Evolutionary conservation across 2,888 invertebrate genomes (phyloP), one percentile per base, ranked within the genome.

Genomic region (Nephrocerus scutellatus): DNA sequence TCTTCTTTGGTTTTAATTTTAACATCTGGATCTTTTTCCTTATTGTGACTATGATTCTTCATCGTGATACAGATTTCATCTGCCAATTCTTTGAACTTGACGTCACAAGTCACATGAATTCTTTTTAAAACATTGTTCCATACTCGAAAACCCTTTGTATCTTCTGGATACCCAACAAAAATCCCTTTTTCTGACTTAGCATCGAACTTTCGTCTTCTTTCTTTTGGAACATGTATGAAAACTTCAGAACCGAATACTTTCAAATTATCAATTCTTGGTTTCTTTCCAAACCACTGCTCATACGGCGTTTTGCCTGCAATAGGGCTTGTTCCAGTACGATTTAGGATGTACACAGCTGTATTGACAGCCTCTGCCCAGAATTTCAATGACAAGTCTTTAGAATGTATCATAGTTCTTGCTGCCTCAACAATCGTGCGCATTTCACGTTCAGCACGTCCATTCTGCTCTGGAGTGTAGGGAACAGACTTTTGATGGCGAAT

Each of bases 321-420:
- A 7, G 41, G 24, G 31, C 49, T 53, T 14, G 51, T 48, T 23
- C 50, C 54, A 1, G 43, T 59, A 19, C 60, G 43, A 33, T 65
- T 61, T 4, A 63, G 38, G 6, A 60, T 36, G 36, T 59, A 60
- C 0, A 55, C 52, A 5, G 59, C 57, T 40, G 54, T 58, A n/a
- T 54, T 52, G 0, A 62, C 55, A 4, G 63, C 63, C 47, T 66
- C 64, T 12, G 61, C 60, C 64, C 60, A 65, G 9, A 61, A 45
- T 9, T 45, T 44, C 22, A 48, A 39, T 8, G 40, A 23, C n/a
- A 56, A 23, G 1, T 51, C 51, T 39, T 38, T 43, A 12, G 39
- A 26, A 36, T 46, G 40, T n/a, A 49, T 22, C 45, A 46, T 44
- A 10, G 48, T 44, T 7, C 58, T 42, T 6, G 55, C 57, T 16